Base-by-base conservation (phyloP, 1,140 invertebrate species). In the Panagrolaimus sp. region DNA sequence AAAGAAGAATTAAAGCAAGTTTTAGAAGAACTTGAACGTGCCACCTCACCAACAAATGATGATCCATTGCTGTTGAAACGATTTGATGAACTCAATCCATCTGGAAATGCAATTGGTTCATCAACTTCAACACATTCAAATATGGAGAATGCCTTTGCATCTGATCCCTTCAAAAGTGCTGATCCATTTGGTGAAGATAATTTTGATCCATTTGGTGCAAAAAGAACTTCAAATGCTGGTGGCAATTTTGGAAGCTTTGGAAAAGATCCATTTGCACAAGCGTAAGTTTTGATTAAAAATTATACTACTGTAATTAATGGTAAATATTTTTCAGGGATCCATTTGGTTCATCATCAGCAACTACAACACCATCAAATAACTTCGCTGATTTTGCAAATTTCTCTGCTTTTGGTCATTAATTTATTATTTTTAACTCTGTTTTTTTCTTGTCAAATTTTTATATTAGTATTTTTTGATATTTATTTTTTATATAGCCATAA, bases 191-290 rank as follows among this genome's bases (percentile, higher is more conserved):
- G 52, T 26, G 28, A 28, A 21, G 52, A 28, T 26, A 26, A 21
- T 58, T 58, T 58, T 28, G 52, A 58, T 58, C 21, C 52, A 21
- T 58, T 58, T 58, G 12, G 14, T 3, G 21, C 21, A 10, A 58
- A 26, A n/a, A 58, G 28, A 28, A 58, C 28, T 28, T 58, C 52
- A 26, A 58, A 28, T 58, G 21, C 52, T 28, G 7, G 68, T 71
- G 43, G n/a, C 47, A 12, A 43, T 48, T 44, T 43, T 17, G 3
- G 47, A 76, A 63, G 90, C 94, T 84, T 93, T 90, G 78, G 93
- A 93, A 71, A 88, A 98, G 73, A 89, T 90, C 65, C 93, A 94
- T 58, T 58, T 58, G 15, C 52, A 12, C 52, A 58, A 21, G 52
- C 52, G 52, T 58, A 58, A 26, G 52, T 38, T 38, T 58, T 58